These are phyloP conservation scores for Cryptotis parvus DNA, from an alignment of 2,113 vertebrate species.

Conservation along the genomic window DNA sequence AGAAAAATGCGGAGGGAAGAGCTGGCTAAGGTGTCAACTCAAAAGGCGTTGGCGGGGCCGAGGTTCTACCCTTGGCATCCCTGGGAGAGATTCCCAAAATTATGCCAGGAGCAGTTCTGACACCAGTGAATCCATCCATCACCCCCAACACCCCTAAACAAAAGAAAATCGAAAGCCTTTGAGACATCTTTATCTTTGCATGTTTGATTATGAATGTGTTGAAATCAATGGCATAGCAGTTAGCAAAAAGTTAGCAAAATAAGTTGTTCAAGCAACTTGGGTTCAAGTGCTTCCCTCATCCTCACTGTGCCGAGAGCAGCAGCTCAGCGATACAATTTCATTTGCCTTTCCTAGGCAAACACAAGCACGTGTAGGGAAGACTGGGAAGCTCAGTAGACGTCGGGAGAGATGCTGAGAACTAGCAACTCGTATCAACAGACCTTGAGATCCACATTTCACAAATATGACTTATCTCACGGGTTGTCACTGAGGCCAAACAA, in stretches of 20 bases:
- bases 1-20: not conserved
- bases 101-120: too few relatives aligned
- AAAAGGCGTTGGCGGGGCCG: too few relatives aligned
- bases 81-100: too few relatives aligned
- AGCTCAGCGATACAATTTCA: not conserved
- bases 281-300: not conserved
- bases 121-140: too few relatives aligned
- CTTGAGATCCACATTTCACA: constrained; percentile 3
- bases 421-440: not conserved
- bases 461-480: not conserved
- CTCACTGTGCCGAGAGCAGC: too few relatives aligned
- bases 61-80: too few relatives aligned
- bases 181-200: not conserved
- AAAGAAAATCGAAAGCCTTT: constrained; percentile 9
- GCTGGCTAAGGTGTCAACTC: too few relatives aligned
- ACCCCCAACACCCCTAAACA: too few relatives aligned
- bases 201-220: constrained; percentile 14
- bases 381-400: not conserved
- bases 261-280: not conserved
- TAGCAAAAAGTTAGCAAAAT: not conserved
- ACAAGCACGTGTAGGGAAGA: not conserved
- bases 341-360: not conserved
- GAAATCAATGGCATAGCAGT: not conserved
- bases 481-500: not conserved
- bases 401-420: not conserved